Evolutionary conservation across 2,888 invertebrate genomes (phyloP).

Genomic region (Malthinus seriepunctatus): DNA sequence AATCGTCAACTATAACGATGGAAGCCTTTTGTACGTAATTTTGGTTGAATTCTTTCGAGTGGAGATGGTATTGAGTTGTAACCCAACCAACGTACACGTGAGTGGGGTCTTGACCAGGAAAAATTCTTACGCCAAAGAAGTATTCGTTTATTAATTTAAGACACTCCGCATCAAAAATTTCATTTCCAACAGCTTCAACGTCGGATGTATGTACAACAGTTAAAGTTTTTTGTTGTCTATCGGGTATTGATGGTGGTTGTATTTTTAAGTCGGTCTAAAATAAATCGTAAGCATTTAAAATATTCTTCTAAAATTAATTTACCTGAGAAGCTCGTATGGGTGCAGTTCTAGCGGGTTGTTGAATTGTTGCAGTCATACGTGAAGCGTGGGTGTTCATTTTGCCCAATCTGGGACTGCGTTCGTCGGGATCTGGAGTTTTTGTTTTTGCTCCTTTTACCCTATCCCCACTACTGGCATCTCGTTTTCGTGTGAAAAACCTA

Average conservation of each 20-base stretch:
- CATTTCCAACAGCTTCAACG: slow-evolving; percentile 81
- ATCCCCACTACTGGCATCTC: slow-evolving; percentile 68
- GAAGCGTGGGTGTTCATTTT: slow-evolving; percentile 37
- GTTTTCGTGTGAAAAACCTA: slow-evolving; percentile 85
- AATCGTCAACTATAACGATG: slow-evolving; percentile 79
- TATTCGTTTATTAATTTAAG: slow-evolving; percentile 95
- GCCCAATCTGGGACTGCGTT: slow-evolving; percentile 44
- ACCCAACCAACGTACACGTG: slow-evolving; percentile 99
- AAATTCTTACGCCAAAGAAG: slow-evolving; percentile 87
- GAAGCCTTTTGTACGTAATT: slow-evolving; percentile 82
- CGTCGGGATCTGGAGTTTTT: slow-evolving; percentile 71
- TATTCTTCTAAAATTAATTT: not conserved
- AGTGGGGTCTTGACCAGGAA: slow-evolving; percentile 92
- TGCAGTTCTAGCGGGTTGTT: slow-evolving; percentile 54
- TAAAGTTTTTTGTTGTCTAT: slow-evolving; percentile 68
- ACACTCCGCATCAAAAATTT: slow-evolving; percentile 85
- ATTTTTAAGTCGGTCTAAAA: slow-evolving; percentile 29
- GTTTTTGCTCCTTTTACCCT: slow-evolving; percentile 65
- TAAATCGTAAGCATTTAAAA: not conserved
- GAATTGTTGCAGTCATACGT: slow-evolving; percentile 54
- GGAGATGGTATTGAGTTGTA: slow-evolving; percentile 93
- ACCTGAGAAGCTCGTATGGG: slow-evolving; percentile 61
- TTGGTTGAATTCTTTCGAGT: slow-evolving; percentile 89
- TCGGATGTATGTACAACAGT: slow-evolving; percentile 72
- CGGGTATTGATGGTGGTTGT: slow-evolving; percentile 33